Evolutionary conservation across 2,797 vertebrate genomes (phyloP), one percentile per base, ranked within the genome.

Genomic region (Varecia variegata): DNA sequence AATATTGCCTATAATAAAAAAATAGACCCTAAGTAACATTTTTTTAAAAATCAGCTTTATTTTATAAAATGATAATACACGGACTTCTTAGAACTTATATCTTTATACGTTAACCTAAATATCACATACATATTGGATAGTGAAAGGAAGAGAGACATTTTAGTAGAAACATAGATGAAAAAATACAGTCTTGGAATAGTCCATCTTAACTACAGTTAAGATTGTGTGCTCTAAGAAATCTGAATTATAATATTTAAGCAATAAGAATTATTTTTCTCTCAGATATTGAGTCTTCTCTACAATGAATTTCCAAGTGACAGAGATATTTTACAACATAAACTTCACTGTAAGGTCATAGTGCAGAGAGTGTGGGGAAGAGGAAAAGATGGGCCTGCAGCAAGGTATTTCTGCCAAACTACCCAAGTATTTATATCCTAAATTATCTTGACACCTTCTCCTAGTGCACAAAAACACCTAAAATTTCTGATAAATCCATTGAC

Each of bases 1-100:
- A 81, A 92, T 81, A 65, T 38, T 85, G 3, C 8, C 30, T 77
- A 25, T 67, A 91, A 47, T 67, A 89, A 68, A 60, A 95, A 83
- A 60, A 89, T 58, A 70, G 2, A 45, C 0, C 6, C 14, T 21
- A 73, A 14, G 0, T 73, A 77, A 88, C 13, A 83, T 15, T 76
- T 58, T 80, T 40, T 40, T 17, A 14, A 7, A 87, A 84, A 43
- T 20, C 73, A 7, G 11, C 4, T 77, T 91, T 95, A 70, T 81
- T 30, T 54, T n/a, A 88, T 68, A 27, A 54, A 92, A 68, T 60
- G 2, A 32, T 7, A 73, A 43, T 35, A 9, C 21, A 32, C 14
- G 15, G 40, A 60, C 5, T 68, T 79, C 11, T 45, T 85, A 62
- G 6, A 35, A 60, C 58, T 54, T 86, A n/a, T 47, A 43, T 60